These are phyloP conservation scores for Sylvia borin DNA, from an alignment of 2,797 vertebrate species.

Conservation along the genomic window DNA sequence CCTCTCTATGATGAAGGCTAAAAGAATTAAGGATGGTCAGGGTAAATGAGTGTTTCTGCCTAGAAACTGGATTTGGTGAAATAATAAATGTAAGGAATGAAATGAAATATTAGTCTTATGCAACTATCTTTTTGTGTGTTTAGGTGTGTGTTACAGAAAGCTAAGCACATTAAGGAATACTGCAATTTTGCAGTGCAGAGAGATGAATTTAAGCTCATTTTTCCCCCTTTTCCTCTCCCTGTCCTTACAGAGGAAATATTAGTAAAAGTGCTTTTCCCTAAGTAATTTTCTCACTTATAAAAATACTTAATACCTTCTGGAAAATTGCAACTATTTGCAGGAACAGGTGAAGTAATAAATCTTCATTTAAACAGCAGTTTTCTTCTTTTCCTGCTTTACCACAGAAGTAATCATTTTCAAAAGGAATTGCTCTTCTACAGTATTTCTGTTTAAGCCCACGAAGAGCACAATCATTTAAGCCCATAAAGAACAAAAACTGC, in stretches of 20 bases:
- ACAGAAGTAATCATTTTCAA: background rate
- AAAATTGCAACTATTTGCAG: background rate
- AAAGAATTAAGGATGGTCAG: background rate
- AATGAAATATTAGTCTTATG: background rate
- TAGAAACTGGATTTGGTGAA: background rate
- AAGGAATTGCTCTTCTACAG: background rate
- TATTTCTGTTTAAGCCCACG: background rate
- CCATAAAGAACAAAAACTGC: background rate
- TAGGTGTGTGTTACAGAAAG: background rate
- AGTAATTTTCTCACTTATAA: background rate
- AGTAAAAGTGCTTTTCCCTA: background rate
- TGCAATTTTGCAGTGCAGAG: background rate
- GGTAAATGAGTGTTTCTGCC: background rate
- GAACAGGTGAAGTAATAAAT: background rate
- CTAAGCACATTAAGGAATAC: background rate
- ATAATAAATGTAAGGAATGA: background rate
- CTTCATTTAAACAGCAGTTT: background rate
- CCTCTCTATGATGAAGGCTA: background rate
- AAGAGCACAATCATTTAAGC: background rate
- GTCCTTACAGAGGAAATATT: background rate
- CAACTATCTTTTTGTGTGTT: background rate
- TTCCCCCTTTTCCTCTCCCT: background rate
- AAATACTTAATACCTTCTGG: background rate
- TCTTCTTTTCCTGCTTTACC: background rate
- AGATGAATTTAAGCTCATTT: background rate